Conservation (phyloP, 2,888 invertebrate species). For the Eremobia ochroleuca region DNA sequence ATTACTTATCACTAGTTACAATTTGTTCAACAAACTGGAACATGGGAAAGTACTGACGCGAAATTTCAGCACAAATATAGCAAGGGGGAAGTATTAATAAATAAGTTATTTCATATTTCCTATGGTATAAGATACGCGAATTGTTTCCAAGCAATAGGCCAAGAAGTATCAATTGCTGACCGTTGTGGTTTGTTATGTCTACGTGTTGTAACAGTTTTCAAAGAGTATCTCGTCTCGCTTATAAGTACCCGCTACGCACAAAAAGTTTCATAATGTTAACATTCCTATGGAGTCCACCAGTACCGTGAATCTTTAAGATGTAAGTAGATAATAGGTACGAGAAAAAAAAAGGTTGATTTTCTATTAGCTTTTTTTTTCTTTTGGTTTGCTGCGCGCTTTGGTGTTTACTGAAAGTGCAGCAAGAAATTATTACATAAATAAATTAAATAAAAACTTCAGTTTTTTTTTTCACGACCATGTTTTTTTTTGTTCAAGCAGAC, state of each 20-base stretch:
- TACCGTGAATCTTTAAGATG: neutral
- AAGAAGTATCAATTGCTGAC: neutral
- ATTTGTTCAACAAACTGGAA: too few species aligned
- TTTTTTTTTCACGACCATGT: neutral
- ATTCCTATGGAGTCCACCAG: neutral
- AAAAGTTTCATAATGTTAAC: neutral
- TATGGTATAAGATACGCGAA: too few species aligned
- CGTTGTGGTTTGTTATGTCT: neutral
- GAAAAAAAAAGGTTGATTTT: neutral
- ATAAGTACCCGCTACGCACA: neutral
- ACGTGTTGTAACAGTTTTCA: neutral
- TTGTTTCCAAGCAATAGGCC: neutral
- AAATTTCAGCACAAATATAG: neutral
- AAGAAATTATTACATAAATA: too few species aligned
- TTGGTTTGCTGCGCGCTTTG: too few species aligned
- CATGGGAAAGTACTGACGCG: neutral
- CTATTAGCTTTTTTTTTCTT: too few species aligned
- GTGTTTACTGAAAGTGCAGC: too few species aligned
- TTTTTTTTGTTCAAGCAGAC: neutral
- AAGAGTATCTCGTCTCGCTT: neutral
- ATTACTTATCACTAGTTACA: neutral
- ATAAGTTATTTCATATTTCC: slow-evolving; percentile 1
- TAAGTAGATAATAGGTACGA: neutral
- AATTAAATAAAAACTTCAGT: neutral
- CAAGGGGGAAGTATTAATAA: neutral